These are phyloP conservation scores for Pachyrhynchus sulphureomaculatus DNA, from an alignment of 1,140 invertebrate genomes.

Conservation along the genomic window DNA sequence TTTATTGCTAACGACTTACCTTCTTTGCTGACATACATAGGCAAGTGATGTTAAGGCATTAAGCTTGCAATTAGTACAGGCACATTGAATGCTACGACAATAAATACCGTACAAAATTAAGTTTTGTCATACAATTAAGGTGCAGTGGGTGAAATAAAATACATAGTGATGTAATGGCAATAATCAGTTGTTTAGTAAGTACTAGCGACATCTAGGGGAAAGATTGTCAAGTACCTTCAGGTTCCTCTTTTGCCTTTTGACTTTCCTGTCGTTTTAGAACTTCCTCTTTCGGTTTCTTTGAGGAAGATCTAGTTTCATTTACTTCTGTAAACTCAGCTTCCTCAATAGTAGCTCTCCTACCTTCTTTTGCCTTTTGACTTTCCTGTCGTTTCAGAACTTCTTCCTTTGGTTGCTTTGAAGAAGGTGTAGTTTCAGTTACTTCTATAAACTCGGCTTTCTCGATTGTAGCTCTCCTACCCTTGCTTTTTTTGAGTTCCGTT, in stretches of 20 bases:
- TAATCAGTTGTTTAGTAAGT: neutral
- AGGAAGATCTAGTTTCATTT: conserved; percentile 38
- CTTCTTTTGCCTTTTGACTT: conserved; percentile 41
- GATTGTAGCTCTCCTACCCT: conserved; percentile 17
- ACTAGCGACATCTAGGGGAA: neutral
- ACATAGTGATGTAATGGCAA: neutral
- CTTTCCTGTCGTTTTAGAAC: conserved; percentile 41
- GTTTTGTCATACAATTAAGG: too few species aligned
- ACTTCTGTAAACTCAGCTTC: conserved; percentile 17
- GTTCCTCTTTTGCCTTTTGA: conserved; percentile 52
- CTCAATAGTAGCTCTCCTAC: conserved; percentile 23
- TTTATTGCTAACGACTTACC: neutral
- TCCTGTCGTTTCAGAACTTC: conserved; percentile 40
- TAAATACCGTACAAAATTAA: too few species aligned
- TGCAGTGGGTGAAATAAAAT: too few species aligned
- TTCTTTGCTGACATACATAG: neutral
- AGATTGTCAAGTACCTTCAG: conserved; percentile 36
- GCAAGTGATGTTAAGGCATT: neutral
- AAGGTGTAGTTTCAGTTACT: conserved; percentile 31
- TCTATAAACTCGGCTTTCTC: conserved; percentile 26
- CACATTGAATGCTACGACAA: neutral
- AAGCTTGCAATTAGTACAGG: neutral
- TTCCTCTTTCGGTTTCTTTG: conserved; percentile 58
- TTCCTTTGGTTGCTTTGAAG: conserved; percentile 58
- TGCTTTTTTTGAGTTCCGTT: conserved; percentile 39